phyloP scores from a whole-genome alignment of 2,888 invertebrate genomes.

The Cynaeus angustus region DNA sequence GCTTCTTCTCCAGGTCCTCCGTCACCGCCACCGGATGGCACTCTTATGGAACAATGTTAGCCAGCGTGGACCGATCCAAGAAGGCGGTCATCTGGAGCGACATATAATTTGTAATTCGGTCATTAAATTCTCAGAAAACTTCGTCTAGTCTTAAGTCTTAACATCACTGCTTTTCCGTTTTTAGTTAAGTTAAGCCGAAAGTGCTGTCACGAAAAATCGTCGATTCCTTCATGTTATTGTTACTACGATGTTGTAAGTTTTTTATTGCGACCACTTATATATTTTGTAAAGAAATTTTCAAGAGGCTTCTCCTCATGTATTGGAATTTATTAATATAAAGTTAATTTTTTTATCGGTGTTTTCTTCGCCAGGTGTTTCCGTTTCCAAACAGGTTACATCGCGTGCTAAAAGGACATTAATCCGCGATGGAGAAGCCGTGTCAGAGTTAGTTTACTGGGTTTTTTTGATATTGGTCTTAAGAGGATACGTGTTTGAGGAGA shows the following conservation, averaged over 20 bases:
- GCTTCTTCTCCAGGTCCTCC: slow-evolving; percentile 79
- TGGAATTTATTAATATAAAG: slow-evolving; percentile 28
- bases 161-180: slow-evolving; percentile 32
- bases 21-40: slow-evolving; percentile 94
- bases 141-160: slow-evolving; percentile 37
- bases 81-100: slow-evolving; percentile 89
- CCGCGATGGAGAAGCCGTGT: slow-evolving; percentile 35
- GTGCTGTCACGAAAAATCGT: neutral
- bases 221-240: slow-evolving; percentile 26
- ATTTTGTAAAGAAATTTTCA: slow-evolving; percentile 38
- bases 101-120: slow-evolving; percentile 43
- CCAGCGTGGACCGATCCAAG: slow-evolving; percentile 89
- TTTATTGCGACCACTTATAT: slow-evolving; percentile 42
- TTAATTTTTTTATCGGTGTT: slow-evolving; percentile 25
- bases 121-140: slow-evolving; percentile 24
- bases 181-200: slow-evolving; percentile 10
- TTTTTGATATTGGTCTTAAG: too few species aligned
- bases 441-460: slow-evolving; percentile 24
- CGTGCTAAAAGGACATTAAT: slow-evolving; percentile 52
- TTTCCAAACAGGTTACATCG: slow-evolving; percentile 45
- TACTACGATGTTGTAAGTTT: slow-evolving; percentile 26
- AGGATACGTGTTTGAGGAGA: slow-evolving; percentile 3
- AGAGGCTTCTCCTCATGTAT: slow-evolving; percentile 1
- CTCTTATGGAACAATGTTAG: slow-evolving; percentile 85
- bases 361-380: slow-evolving; percentile 22